A percentile compares a stretch with the other conserved stretches of the same genome.
phyloP scores from a whole-genome alignment of 2,113 vertebrate species.

The Onychostruthus taczanowskii region DNA sequence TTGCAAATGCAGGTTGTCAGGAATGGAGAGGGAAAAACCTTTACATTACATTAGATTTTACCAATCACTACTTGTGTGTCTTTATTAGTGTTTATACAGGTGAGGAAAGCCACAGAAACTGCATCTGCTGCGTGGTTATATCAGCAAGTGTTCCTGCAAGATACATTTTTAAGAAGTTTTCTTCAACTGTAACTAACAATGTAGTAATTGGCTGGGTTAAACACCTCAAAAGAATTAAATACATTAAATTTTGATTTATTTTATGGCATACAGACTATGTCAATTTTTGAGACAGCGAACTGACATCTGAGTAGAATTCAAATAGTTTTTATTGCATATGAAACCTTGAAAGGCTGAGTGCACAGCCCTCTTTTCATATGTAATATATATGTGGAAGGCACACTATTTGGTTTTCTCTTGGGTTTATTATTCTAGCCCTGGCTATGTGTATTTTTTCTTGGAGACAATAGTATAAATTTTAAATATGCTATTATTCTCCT shows the following conservation, averaged over 20 bases:
- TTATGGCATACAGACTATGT: neutral
- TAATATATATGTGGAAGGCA: neutral
- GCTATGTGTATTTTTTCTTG: neutral
- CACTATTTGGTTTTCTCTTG: neutral
- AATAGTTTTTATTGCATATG: neutral
- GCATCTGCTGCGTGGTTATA: neutral
- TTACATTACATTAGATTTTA: slow-evolving; percentile 29
- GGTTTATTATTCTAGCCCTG: neutral
- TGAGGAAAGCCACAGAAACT: neutral
- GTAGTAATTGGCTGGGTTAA: neutral
- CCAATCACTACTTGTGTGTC: neutral
- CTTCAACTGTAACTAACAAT: neutral
- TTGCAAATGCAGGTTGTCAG: slow-evolving; percentile 69
- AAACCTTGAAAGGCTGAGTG: neutral
- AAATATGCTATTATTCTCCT: neutral
- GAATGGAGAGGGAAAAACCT: slow-evolving; percentile 51
- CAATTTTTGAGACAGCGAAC: neutral
- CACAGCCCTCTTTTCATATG: neutral
- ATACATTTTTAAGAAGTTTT: neutral
- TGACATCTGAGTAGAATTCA: neutral
- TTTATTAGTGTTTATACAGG: slow-evolving; percentile 11
- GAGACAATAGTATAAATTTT: neutral
- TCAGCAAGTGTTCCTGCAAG: neutral
- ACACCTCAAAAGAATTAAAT: neutral
- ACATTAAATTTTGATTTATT: neutral